A percentile compares a stretch with the other conserved stretches of the same genome.
These are phyloP conservation scores for Calliscelio sp. DNA, from an alignment of 2,888 invertebrate genomes.

Conservation along the genomic window DNA sequence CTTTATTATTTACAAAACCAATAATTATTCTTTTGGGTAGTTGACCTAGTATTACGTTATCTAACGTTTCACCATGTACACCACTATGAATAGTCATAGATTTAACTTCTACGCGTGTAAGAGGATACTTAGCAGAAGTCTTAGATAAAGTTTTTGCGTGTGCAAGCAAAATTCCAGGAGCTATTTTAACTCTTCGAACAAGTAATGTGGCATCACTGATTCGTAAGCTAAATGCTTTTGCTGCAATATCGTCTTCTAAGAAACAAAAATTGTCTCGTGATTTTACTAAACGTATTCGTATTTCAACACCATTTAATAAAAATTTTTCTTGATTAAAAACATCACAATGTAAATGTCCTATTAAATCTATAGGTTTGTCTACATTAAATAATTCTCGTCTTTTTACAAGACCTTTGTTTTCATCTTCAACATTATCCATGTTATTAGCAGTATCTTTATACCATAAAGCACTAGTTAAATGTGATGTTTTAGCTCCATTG, in stretches of 20 bases:
- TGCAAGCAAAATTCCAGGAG: slow-evolving; percentile 75
- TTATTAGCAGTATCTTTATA: slow-evolving; percentile 43
- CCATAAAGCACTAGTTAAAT: slow-evolving; percentile 66
- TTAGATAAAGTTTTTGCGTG: slow-evolving; percentile 73
- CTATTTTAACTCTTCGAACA: slow-evolving; percentile 74
- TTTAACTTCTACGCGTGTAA: slow-evolving; percentile 71
- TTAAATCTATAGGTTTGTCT: slow-evolving; percentile 19
- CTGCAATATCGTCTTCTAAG: slow-evolving; percentile 36
- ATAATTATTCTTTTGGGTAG: slow-evolving; percentile 80
- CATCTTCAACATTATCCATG: slow-evolving; percentile 20
- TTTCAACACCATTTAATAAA: slow-evolving; percentile 74
- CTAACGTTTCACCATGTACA: slow-evolving; percentile 76
- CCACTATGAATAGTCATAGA: slow-evolving; percentile 73
- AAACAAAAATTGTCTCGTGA: slow-evolving; percentile 69
- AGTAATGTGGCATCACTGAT: slow-evolving; percentile 66
- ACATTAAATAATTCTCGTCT: not conserved
- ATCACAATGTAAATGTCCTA: slow-evolving; percentile 73
- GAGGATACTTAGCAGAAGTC: slow-evolving; percentile 65
- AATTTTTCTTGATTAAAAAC: slow-evolving; percentile 75
- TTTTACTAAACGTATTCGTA: slow-evolving; percentile 53
- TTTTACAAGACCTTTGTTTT: slow-evolving; percentile 1
- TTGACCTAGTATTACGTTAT: slow-evolving; percentile 79
- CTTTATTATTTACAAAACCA: slow-evolving; percentile 76
- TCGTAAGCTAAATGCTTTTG: slow-evolving; percentile 9
- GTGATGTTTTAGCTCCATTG: slow-evolving; percentile 67